Evolutionary conservation across 1,140 invertebrate species (phyloP).

Genomic region (Platyscapa corneri): DNA sequence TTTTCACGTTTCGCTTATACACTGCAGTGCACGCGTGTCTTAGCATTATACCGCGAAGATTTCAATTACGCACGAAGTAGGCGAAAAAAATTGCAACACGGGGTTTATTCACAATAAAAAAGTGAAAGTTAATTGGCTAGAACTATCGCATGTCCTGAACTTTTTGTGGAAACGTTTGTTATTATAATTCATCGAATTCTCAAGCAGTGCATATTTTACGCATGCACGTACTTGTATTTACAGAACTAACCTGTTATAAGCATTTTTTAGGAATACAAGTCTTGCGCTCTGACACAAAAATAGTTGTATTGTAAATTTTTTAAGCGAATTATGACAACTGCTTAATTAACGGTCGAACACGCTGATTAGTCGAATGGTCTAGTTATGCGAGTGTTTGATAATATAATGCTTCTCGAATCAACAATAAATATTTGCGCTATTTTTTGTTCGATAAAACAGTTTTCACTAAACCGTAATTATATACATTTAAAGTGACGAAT

Average conservation of each 20-base stretch:
- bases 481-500: not conserved
- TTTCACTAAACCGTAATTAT: not conserved
- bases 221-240: not conserved
- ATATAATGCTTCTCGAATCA: not conserved
- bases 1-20: slow-evolving; percentile 19
- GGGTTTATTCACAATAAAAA: slow-evolving; percentile 11
- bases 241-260: not conserved
- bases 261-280: not conserved
- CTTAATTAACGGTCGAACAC: not conserved
- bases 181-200: slow-evolving; percentile 37
- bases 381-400: not conserved
- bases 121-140: slow-evolving; percentile 47
- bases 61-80: slow-evolving; percentile 29
- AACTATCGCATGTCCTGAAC: slow-evolving; percentile 31
- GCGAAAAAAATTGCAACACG: slow-evolving; percentile 11
- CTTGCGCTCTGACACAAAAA: not conserved
- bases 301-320: not conserved
- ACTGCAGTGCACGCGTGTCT: not conserved
- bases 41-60: slow-evolving; percentile 31
- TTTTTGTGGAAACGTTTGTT: slow-evolving; percentile 40
- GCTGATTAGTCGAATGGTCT: not conserved
- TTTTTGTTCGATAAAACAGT: not conserved
- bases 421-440: not conserved
- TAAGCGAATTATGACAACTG: not conserved
- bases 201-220: slow-evolving; percentile 9